Evolutionary conservation across 1,140 invertebrate species (phyloP).

Genomic region (Rhopalosiphum padi): DNA sequence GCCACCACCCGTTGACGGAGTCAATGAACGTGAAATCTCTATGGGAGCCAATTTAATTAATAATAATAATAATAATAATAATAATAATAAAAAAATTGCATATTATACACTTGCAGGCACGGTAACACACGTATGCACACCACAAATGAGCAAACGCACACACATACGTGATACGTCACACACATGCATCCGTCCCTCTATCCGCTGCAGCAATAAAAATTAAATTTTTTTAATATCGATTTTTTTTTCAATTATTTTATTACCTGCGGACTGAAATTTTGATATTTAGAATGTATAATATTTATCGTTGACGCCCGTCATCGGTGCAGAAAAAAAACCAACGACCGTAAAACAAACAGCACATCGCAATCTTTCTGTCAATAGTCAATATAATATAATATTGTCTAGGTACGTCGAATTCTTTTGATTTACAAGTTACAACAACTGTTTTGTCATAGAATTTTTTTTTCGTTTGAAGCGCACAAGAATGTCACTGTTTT

Average conservation of each 20-base stretch:
- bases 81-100: slow-evolving; percentile 30
- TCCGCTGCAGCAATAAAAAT: not conserved
- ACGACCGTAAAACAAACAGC: not conserved
- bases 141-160: not conserved
- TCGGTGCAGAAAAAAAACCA: not conserved
- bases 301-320: not conserved
- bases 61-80: slow-evolving; percentile 40
- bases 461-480: not conserved
- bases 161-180: too few relatives aligned
- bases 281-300: too few relatives aligned
- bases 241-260: not conserved
- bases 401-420: not conserved
- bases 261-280: not conserved
- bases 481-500: slow-evolving; percentile 47
- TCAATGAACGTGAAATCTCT: slow-evolving; percentile 55
- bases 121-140: not conserved
- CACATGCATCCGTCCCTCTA: too few relatives aligned
- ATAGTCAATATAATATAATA: not conserved
- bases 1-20: slow-evolving; percentile 43
- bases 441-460: not conserved
- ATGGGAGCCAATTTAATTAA: slow-evolving; percentile 33
- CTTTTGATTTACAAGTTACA: not conserved
- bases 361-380: not conserved
- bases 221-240: not conserved
- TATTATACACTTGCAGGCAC: not conserved